phyloP scores from a whole-genome alignment of 2,797 vertebrate genomes.

The Bradypus variegatus region DNA sequence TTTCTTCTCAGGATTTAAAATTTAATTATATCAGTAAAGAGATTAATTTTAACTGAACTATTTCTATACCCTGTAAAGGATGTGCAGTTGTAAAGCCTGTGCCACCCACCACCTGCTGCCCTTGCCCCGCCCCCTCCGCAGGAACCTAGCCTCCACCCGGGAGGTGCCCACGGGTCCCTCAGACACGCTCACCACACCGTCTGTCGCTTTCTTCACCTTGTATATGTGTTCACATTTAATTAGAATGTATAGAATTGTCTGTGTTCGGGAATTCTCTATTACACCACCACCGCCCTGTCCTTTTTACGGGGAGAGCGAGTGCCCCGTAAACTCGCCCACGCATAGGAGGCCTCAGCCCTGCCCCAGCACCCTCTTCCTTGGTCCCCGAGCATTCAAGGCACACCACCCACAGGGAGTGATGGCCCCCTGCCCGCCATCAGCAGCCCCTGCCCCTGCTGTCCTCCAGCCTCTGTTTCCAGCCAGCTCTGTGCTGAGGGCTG shows the following conservation, averaged over 20 bases:
- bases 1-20: slow-evolving; percentile 88
- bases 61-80: slow-evolving; percentile 84
- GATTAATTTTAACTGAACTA: slow-evolving; percentile 82
- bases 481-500: neutral
- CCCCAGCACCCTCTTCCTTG: slow-evolving; percentile 44
- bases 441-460: neutral
- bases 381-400: neutral
- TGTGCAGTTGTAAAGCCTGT: slow-evolving; percentile 83
- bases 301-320: no score
- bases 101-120: neutral
- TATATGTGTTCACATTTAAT: slow-evolving; percentile 22
- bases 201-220: slow-evolving; percentile 47
- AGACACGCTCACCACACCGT: slow-evolving; percentile 31
- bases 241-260: neutral
- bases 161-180: neutral
- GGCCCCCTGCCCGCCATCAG: neutral
- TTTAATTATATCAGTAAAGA: slow-evolving; percentile 83
- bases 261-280: neutral
- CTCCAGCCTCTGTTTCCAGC: neutral
- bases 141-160: neutral
- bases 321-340: no score
- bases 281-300: no score
- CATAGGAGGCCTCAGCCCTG: neutral
- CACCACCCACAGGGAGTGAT: neutral
- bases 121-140: neutral